Evolutionary conservation across 2,888 invertebrate species (phyloP), one percentile per base, ranked within the genome.

Genomic region (Xanthostigma xanthostigma): DNA sequence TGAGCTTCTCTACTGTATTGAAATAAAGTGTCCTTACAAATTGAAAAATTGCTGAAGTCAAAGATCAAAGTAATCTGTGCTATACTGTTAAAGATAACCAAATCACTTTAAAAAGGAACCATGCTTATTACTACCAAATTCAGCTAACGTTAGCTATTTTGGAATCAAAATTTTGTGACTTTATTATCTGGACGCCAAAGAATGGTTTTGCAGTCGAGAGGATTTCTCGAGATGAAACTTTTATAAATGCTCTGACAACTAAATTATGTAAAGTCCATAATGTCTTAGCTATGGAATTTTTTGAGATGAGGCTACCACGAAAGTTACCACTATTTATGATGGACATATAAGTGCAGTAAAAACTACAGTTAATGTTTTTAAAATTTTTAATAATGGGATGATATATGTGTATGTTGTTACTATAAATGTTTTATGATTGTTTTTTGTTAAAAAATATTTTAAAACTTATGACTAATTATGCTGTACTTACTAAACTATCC

Each of bases 91-190:
- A 44, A 44, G 13, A 46, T 46, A 11, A 41, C 41, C n/a, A 46
- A 27, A 44, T 46, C 41, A 8, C 8, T 14, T 44, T 46, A n/a
- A 46, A 46, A 12, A 46, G 41, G 41, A 46, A 41, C 11, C 47
- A 46, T 37, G 41, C 40, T 36, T 50, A 44, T 49, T 50, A 49
- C 13, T 49, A 17, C 36, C 48, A 50, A 44, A 34, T 50, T 10
- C 50, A 49, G 12, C 36, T 46, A 12, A 41, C 10, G 10, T 12
- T 41, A 9, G 41, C 13, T 11, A 41, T 41, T 11, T 13, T 41
- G 13, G 41, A 41, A 12, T 11, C 13, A 12, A 13, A 41, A 12
- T 41, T 11, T 12, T 41, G 41, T 41, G 41, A 41, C 13, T 41
- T 41, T 41, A 12, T 41, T 10, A 41, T 41, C 13, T 41, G 41